phyloP scores from a whole-genome alignment of 2,113 vertebrate genomes.

The Conger conger region DNA sequence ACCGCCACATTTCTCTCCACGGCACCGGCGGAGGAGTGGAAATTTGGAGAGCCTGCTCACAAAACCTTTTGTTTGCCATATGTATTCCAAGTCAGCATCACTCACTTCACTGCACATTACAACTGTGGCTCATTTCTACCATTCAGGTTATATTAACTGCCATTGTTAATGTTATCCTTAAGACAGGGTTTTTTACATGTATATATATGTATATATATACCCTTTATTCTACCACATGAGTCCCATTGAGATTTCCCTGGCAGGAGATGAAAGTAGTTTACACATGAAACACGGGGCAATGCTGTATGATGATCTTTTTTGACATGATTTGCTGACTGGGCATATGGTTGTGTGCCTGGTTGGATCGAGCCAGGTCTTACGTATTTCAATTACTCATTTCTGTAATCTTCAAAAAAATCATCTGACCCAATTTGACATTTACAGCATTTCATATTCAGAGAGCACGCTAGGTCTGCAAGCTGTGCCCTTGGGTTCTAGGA shows the following conservation, averaged over 20 bases:
- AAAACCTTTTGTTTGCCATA: background rate
- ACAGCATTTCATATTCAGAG: background rate
- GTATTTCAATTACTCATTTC: background rate
- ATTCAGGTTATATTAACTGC: background rate
- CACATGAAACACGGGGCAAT: no score
- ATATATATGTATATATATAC: no score
- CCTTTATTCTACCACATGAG: no score
- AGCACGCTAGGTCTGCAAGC: background rate
- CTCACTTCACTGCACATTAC: background rate
- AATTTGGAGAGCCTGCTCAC: background rate
- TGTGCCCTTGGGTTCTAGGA: background rate
- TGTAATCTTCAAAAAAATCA: background rate
- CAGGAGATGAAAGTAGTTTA: no score
- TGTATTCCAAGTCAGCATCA: background rate
- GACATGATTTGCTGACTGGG: background rate
- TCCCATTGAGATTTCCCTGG: no score
- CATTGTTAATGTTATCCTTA: background rate
- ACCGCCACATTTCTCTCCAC: slow-evolving; percentile 4
- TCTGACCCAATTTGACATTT: background rate
- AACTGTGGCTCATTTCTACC: background rate
- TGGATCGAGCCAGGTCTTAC: background rate
- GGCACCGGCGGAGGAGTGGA: background rate
- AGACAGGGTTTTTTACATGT: no score
- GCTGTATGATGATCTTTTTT: background rate
- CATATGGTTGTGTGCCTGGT: background rate